Evolutionary conservation across 2,797 vertebrate species (phyloP).

Genomic region (Pipistrellus nathusii): DNA sequence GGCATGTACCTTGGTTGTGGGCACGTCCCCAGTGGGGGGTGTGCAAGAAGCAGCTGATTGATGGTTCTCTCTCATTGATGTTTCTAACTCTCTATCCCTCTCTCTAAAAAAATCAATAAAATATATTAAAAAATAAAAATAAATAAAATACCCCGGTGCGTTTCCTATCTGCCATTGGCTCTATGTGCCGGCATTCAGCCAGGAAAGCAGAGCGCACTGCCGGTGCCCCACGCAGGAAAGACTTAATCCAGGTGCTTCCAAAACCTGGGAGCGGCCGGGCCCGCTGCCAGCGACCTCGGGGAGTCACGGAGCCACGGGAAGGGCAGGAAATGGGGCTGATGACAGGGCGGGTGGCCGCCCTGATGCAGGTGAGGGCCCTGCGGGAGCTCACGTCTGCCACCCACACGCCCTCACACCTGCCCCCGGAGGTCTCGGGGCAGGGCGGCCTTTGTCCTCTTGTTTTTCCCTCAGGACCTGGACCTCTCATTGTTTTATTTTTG

Average conservation of each 20-base stretch:
- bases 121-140: no score
- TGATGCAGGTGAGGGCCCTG: conserved; percentile 71
- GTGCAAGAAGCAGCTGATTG: no score
- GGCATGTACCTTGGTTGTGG: no score
- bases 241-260: conserved; percentile 74
- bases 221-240: conserved; percentile 42
- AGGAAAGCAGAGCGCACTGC: conserved; percentile 35
- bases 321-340: conserved; percentile 62
- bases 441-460: neutral
- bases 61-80: no score
- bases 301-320: conserved; percentile 44
- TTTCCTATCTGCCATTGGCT: neutral
- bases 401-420: neutral
- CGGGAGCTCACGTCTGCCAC: conserved; percentile 63
- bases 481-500: neutral
- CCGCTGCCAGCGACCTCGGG: conserved; percentile 65
- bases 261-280: conserved; percentile 44
- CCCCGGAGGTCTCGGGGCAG: neutral
- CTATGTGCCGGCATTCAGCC: neutral
- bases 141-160: neutral
- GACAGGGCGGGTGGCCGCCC: conserved; percentile 21
- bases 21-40: no score
- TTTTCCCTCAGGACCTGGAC: neutral
- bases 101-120: no score
- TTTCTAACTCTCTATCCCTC: no score